Base-by-base conservation (phyloP, 2,888 invertebrate genomes). In the Machimus rusticus region DNA sequence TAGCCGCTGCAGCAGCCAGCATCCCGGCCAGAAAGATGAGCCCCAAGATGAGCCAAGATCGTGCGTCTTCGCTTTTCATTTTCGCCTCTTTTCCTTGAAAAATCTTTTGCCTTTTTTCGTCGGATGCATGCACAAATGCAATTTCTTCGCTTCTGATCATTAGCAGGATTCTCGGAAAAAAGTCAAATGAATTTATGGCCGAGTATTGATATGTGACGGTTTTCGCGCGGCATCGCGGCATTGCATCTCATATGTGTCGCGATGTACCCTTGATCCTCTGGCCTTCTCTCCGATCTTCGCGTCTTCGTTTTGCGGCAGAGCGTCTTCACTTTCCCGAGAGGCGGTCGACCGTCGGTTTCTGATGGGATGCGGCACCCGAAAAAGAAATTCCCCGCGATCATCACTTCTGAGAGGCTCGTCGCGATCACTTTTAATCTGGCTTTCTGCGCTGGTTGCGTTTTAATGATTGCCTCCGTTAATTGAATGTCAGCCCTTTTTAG, bases 121-220 rank as follows among this genome's bases (percentile, higher is more conserved):
- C 43, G 23, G 9, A 82, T 46, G 28, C 34, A 82, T 74, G 74
- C 81, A 81, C 66, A 87, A 82, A 66, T 82, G 87, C 86, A 87
- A 86, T 78, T 86, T 87, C 79, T 74, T 46, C 77, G 84, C 78
- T 88, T 77, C 84, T 88, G 82, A 88, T 88, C 86, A 88, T 88
- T 88, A 88, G 87, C 79, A 66, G 37, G 77, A 81, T 88, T 88
- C 88, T 88, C 46, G 82, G 88, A 88, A 88, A 46, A 82, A 87
- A 82, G 37, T 82, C 82, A 82, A 82, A 82, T 82, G 34, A 82
- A 82, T 82, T 82, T 82, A 82, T 82, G 57, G 23, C 51, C 51
- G 55, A 51, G 81, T 82, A 57, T 82, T 82, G 82, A 55, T 82
- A 57, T 51, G 76, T 76, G 76, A 51, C 51, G 51, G 81, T 78